These are phyloP conservation scores for Eretmocerus hayati DNA, from an alignment of 2,888 invertebrate species.

Conservation along the genomic window DNA sequence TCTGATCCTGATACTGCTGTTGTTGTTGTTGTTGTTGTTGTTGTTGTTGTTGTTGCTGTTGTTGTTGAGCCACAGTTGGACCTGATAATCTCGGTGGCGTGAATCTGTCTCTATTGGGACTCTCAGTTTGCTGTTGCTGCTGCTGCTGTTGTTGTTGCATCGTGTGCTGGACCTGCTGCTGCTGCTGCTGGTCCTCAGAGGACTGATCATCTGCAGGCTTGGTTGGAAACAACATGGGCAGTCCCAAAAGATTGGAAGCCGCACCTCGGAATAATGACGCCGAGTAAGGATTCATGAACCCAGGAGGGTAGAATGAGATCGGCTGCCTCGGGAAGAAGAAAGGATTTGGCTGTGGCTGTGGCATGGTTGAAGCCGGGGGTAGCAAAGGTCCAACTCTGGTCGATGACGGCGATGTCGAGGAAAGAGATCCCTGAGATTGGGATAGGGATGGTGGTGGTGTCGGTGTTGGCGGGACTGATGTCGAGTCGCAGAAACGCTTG, in stretches of 20 bases:
- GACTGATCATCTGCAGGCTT: constrained; percentile 31
- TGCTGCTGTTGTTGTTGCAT: constrained; percentile 28
- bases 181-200: constrained; percentile 40
- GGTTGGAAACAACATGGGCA: constrained; percentile 61
- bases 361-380: constrained; percentile 58
- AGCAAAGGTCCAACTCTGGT: constrained; percentile 27
- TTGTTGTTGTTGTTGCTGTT: constrained; percentile 1
- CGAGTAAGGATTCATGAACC: constrained; percentile 57
- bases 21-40: no score
- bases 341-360: constrained; percentile 37
- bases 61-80: constrained; percentile 21
- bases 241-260: constrained; percentile 55
- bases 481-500: constrained; percentile 91
- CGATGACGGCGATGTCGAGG: not conserved
- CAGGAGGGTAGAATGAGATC: constrained; percentile 54
- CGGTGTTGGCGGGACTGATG: constrained; percentile 41
- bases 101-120: no score
- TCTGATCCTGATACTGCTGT: not conserved
- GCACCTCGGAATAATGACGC: constrained; percentile 50
- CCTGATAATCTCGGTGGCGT: not conserved
- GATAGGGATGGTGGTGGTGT: constrained; percentile 40
- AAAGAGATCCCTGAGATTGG: constrained; percentile 26
- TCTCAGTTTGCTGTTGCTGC: constrained; percentile 54
- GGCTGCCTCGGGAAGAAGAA: constrained; percentile 63
- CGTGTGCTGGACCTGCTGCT: constrained; percentile 53